Evolutionary conservation across 2,113 vertebrate species (phyloP).

Genomic region (Mastomys coucha): DNA sequence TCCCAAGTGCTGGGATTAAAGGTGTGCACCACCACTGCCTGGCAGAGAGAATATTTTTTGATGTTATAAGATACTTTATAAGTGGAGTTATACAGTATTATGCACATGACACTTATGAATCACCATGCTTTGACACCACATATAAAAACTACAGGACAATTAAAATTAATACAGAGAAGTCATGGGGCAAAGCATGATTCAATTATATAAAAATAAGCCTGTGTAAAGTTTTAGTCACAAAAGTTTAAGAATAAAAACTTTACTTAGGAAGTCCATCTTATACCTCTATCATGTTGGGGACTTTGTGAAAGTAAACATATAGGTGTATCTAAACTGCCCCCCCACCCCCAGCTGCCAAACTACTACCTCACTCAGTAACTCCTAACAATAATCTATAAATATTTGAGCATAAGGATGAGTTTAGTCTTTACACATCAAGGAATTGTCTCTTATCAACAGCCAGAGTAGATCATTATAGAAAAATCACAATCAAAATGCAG

Average conservation of each 20-base stretch:
- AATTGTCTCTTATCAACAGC: background rate
- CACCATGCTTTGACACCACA: background rate
- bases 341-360: background rate
- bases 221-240: background rate
- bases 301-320: background rate
- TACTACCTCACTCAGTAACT: background rate
- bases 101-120: background rate
- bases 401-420: background rate
- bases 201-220: background rate
- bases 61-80: background rate
- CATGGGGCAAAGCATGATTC: background rate
- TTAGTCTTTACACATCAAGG: background rate
- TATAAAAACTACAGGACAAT: conserved; percentile 1
- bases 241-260: background rate
- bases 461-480: background rate
- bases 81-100: background rate
- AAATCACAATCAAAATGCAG: background rate
- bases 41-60: too few relatives aligned
- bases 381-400: background rate
- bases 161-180: background rate
- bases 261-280: background rate
- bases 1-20: too few relatives aligned
- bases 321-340: background rate
- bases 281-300: background rate
- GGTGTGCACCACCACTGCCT: too few relatives aligned